A percentile compares a stretch with the other conserved stretches of the same genome.
phyloP scores from a whole-genome alignment of 2,797 vertebrate species.

The Tiaroga cobitis region DNA sequence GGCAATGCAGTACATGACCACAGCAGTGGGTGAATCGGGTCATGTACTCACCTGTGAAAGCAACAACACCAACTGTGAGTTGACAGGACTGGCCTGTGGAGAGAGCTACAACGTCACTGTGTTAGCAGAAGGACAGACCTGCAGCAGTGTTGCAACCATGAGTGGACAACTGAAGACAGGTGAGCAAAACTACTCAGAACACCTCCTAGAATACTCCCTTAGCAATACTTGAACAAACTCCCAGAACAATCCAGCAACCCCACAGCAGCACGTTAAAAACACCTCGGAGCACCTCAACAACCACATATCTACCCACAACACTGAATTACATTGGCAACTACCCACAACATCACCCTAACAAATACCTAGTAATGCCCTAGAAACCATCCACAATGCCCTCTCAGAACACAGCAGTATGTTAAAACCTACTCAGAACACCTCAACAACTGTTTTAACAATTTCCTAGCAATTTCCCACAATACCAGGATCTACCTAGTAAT shows the following conservation, averaged over 20 bases:
- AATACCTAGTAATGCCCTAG: background rate
- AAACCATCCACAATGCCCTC: background rate
- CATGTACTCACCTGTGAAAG: conserved; percentile 61
- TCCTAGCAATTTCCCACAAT: too few species aligned
- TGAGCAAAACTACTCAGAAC: conserved; percentile 59
- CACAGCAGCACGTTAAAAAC: background rate
- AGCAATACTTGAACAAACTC: background rate
- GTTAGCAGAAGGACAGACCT: conserved; percentile 66
- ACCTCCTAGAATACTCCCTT: background rate
- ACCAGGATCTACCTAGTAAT: background rate
- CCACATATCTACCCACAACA: background rate
- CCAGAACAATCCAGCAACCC: background rate
- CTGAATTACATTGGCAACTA: background rate
- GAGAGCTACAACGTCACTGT: conserved; percentile 73
- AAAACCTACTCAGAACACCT: background rate
- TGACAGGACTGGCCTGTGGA: conserved; percentile 73
- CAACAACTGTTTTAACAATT: too few species aligned
- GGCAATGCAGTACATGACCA: conserved; percentile 68
- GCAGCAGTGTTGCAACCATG: conserved; percentile 71
- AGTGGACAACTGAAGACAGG: conserved; percentile 70
- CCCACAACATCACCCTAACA: background rate
- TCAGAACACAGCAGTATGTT: background rate
- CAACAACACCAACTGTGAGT: conserved; percentile 67
- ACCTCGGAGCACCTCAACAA: background rate
- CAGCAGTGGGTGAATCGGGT: conserved; percentile 57